Conservation (phyloP, 2,113 vertebrate genomes). For the Nycticorax nycticorax region DNA sequence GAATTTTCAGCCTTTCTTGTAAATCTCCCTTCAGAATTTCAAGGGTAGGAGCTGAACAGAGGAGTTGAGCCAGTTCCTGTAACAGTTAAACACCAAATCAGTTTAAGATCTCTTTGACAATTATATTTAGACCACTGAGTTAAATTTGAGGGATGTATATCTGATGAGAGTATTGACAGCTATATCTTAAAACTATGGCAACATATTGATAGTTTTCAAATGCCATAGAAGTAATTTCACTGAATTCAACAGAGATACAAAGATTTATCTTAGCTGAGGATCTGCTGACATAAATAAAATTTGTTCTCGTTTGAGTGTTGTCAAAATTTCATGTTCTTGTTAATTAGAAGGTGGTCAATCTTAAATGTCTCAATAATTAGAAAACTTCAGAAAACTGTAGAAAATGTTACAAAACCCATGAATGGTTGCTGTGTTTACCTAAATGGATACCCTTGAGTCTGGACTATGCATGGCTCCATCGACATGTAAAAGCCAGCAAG, state of each 20-base stretch:
- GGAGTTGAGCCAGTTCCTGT: not conserved
- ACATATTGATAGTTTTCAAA: not conserved
- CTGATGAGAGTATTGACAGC: not conserved
- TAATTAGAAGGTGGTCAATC: not conserved
- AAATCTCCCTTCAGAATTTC: not conserved
- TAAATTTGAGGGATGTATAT: not conserved
- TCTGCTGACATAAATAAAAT: not conserved
- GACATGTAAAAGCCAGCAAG: not conserved
- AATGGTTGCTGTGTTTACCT: not conserved
- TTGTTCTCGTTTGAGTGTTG: not conserved
- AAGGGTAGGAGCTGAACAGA: not conserved
- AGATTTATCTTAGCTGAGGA: not conserved
- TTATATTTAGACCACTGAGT: not conserved
- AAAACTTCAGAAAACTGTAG: not conserved
- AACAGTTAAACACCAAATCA: not conserved
- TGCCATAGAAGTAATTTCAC: not conserved
- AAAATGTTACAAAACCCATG: not conserved
- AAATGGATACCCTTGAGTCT: not conserved
- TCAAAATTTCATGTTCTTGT: not conserved
- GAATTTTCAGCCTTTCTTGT: not conserved
- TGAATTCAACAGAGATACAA: not conserved
- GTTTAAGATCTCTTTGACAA: not conserved
- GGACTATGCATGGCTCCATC: not conserved
- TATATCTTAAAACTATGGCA: not conserved
- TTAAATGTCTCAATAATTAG: accelerated